These are phyloP conservation scores for Malthinus flaveolus DNA, from an alignment of 2,888 invertebrate species.

Conservation along the genomic window DNA sequence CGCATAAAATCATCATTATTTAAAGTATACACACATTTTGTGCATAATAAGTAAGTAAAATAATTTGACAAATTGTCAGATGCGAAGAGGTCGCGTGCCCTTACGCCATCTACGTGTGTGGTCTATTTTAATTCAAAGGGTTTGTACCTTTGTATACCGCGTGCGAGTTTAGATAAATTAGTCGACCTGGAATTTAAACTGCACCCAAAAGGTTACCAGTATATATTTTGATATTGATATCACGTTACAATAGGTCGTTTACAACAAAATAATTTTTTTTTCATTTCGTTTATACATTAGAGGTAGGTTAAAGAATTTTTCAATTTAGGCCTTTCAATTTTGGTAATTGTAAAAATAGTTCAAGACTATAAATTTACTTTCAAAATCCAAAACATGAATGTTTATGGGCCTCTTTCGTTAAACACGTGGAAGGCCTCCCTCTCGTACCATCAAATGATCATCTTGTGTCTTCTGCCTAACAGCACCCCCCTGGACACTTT, in stretches of 20 bases:
- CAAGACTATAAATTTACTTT: too few relatives aligned
- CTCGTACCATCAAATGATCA: too few relatives aligned
- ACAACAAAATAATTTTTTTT: too few relatives aligned
- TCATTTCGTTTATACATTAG: too few relatives aligned
- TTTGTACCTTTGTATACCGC: constrained; percentile 16
- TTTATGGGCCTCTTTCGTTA: too few relatives aligned
- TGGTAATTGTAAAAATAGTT: too few relatives aligned
- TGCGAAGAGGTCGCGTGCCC: constrained; percentile 32
- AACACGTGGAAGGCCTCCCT: too few relatives aligned
- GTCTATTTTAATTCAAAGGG: constrained; percentile 34
- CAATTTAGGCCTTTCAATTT: too few relatives aligned
- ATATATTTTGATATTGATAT: constrained; percentile 21
- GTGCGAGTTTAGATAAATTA: constrained; percentile 24
- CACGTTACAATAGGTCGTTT: not conserved
- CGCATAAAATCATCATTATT: constrained; percentile 42
- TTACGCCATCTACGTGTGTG: constrained; percentile 36
- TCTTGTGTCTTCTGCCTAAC: too few relatives aligned
- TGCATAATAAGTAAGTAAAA: constrained; percentile 39
- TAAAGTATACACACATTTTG: constrained; percentile 34
- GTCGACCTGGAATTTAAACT: constrained; percentile 32
- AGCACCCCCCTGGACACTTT: too few relatives aligned
- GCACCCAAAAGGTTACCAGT: constrained; percentile 13
- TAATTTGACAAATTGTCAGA: constrained; percentile 36
- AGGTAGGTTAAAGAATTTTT: too few relatives aligned
- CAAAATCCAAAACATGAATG: too few relatives aligned